These are phyloP conservation scores for Dromius quadrimaculatus DNA, from an alignment of 2,888 invertebrate genomes.

Conservation along the genomic window DNA sequence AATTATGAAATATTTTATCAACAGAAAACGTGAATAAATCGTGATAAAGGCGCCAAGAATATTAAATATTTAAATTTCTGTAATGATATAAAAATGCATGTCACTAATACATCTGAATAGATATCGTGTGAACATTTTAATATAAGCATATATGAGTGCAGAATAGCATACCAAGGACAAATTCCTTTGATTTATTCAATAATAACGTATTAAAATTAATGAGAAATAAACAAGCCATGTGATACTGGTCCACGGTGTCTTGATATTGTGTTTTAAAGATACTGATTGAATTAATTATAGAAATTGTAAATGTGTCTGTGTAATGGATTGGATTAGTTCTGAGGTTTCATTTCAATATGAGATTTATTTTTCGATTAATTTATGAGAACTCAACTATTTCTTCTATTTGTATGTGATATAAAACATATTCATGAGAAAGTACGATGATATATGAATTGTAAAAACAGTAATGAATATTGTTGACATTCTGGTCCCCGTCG, in stretches of 20 bases:
- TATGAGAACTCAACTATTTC: too few relatives aligned
- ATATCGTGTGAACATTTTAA: constrained; percentile 20
- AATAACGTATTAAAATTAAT: constrained; percentile 47
- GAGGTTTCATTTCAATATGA: too few relatives aligned
- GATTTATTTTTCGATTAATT: too few relatives aligned
- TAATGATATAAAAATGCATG: constrained; percentile 10
- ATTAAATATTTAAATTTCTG: constrained; percentile 26
- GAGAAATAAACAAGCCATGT: constrained; percentile 39
- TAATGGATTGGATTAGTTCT: too few relatives aligned
- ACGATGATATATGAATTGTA: too few relatives aligned
- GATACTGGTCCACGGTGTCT: constrained; percentile 27
- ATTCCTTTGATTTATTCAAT: constrained; percentile 48
- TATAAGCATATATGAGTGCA: neutral
- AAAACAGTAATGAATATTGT: too few relatives aligned
- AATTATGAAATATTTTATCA: too few relatives aligned
- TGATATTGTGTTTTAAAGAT: neutral
- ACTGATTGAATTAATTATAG: too few relatives aligned
- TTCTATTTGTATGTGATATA: too few relatives aligned
- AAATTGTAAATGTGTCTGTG: too few relatives aligned
- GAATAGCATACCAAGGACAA: constrained; percentile 32
- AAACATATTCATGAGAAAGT: too few relatives aligned
- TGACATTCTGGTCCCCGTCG: too few relatives aligned
- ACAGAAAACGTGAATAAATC: constrained; percentile 30
- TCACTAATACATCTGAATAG: neutral
- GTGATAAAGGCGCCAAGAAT: constrained; percentile 21